Evolutionary conservation across 64 coral and sea anemone species (phyloP).

Genomic region (Montipora cactus): DNA sequence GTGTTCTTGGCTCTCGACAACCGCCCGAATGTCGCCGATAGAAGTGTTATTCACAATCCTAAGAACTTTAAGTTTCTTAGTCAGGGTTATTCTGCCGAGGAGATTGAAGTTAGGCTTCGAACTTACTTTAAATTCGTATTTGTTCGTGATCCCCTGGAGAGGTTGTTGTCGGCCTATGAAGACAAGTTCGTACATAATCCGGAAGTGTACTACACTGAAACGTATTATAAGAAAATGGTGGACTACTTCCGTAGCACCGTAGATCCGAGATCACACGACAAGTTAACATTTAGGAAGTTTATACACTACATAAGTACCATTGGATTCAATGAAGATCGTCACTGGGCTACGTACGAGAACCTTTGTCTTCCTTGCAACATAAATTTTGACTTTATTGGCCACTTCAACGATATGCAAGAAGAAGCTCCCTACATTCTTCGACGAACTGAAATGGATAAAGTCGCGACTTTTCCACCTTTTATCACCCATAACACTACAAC

Average conservation of each 20-base stretch:
- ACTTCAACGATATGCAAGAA: not conserved
- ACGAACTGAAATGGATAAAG: slow-evolving; percentile 9
- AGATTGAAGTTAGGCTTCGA: not conserved
- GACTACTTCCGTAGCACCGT: not conserved
- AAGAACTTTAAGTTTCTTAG: not conserved
- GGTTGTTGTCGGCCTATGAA: not conserved
- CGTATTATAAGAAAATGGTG: not conserved
- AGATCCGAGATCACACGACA: not conserved
- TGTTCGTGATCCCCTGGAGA: slow-evolving; percentile 20
- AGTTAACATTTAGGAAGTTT: not conserved
- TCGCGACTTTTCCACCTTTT: not conserved
- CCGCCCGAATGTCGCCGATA: not conserved
- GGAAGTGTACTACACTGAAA: not conserved
- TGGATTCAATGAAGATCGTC: not conserved
- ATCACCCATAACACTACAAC: not conserved
- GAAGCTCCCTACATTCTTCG: not conserved
- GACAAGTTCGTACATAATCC: not conserved
- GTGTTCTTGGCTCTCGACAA: slow-evolving; percentile 5
- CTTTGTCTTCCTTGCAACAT: not conserved
- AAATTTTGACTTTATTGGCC: not conserved
- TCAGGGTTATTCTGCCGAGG: not conserved
- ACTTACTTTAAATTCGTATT: slow-evolving; percentile 29
- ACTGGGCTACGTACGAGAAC: not conserved
- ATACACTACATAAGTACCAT: not conserved
- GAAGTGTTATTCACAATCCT: not conserved